These are phyloP conservation scores for Morpho helenor DNA, from an alignment of 2,888 invertebrate species.

Conservation along the genomic window DNA sequence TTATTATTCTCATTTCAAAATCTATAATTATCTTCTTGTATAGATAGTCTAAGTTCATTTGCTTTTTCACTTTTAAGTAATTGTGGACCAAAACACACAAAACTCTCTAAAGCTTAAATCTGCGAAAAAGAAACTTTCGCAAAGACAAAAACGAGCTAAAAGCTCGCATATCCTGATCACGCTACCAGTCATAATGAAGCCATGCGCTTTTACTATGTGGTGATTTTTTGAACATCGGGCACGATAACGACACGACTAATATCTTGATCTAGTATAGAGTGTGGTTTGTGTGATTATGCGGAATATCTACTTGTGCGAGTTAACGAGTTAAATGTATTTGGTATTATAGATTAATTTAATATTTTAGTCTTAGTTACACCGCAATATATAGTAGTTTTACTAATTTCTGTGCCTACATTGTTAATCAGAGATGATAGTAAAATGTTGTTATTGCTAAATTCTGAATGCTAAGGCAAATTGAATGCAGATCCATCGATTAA, in stretches of 20 bases:
- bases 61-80: conserved; percentile 6
- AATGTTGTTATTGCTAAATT: not conserved
- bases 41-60: not conserved
- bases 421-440: no score
- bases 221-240: not conserved
- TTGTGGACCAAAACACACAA: conserved; percentile 2
- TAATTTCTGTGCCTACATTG: no score
- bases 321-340: no score
- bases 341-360: no score
- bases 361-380: no score
- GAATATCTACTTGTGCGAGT: no score
- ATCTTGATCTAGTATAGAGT: no score
- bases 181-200: conserved; percentile 13
- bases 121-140: conserved; percentile 12
- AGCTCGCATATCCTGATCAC: conserved; percentile 14
- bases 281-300: no score
- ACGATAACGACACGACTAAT: conserved; percentile 1
- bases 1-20: not conserved
- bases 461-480: no score
- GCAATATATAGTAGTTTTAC: no score
- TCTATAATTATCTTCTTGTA: not conserved
- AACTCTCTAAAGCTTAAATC: conserved; percentile 9
- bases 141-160: conserved; percentile 15
- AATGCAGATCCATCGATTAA: no score
- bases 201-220: conserved; percentile 11